These are phyloP conservation scores for Eupeodes luniger DNA, from an alignment of 2,888 invertebrate genomes.

Conservation along the genomic window DNA sequence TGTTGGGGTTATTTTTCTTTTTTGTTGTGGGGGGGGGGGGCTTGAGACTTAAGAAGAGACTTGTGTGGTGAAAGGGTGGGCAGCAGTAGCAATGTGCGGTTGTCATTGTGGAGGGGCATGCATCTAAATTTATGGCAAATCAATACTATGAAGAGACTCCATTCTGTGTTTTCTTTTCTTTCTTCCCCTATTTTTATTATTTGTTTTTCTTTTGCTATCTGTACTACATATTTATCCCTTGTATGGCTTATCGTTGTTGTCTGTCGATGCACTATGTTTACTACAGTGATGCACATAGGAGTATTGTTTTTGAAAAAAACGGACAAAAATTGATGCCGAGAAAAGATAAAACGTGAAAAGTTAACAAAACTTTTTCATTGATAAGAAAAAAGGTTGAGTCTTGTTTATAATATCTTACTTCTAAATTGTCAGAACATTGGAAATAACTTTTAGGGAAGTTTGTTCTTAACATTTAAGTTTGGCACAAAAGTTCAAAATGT, in stretches of 20 bases:
- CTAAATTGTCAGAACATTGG: too few species aligned
- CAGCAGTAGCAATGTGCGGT: background rate
- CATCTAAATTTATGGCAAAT: slow-evolving; percentile 70
- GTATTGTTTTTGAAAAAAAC: background rate
- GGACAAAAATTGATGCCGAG: background rate
- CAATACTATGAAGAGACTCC: slow-evolving; percentile 49
- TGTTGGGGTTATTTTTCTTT: background rate
- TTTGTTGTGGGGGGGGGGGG: background rate
- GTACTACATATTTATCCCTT: slow-evolving; percentile 15
- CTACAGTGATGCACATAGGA: background rate
- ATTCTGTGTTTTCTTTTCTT: slow-evolving; percentile 29
- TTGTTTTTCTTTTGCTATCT: background rate
- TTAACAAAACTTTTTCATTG: too few species aligned
- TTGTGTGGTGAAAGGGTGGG: background rate
- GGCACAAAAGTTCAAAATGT: too few species aligned
- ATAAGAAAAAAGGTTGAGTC: too few species aligned
- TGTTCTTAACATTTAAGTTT: too few species aligned
- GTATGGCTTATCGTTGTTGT: slow-evolving; percentile 53
- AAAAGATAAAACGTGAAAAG: too few species aligned
- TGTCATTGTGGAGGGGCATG: slow-evolving; percentile 39
- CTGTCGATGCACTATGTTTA: background rate
- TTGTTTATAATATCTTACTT: too few species aligned
- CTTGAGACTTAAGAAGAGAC: background rate
- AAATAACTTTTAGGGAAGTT: too few species aligned
- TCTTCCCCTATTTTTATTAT: background rate